Percentiles rank a stretch among this genome's conserved stretches.
phyloP scores from a whole-genome alignment of 2,113 vertebrate species.

The Tyrannus savana region DNA sequence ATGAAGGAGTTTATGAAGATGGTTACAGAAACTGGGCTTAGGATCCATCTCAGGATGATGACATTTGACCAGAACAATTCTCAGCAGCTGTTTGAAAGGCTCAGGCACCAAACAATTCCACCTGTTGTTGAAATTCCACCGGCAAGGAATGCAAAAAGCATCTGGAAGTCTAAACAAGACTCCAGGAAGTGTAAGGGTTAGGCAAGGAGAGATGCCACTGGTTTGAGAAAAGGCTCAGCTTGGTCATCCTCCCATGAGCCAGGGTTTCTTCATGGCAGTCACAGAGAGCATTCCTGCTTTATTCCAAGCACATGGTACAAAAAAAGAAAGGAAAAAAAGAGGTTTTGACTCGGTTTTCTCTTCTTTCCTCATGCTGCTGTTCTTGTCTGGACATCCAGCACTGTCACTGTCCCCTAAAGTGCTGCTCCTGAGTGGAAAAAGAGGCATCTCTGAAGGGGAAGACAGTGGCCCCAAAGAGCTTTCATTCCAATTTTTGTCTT shows the following conservation, averaged over 20 bases:
- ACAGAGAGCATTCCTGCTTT: not conserved
- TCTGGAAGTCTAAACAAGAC: slow-evolving; percentile 15
- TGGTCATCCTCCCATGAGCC: not conserved
- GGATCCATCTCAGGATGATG: not conserved
- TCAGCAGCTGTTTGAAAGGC: slow-evolving; percentile 66
- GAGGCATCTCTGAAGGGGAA: not conserved
- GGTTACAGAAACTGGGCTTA: not conserved
- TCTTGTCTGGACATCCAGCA: not conserved
- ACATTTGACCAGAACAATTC: slow-evolving; percentile 5
- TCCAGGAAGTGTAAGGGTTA: slow-evolving; percentile 12
- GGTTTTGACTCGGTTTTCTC: not conserved
- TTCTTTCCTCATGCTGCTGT: not conserved
- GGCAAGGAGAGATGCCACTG: not conserved
- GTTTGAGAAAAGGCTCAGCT: not conserved
- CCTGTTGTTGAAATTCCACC: slow-evolving; percentile 70
- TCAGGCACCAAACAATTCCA: slow-evolving; percentile 62
- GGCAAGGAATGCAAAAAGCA: slow-evolving; percentile 35
- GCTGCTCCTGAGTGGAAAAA: not conserved
- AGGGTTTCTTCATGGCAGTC: not conserved
- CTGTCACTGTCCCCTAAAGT: not conserved
- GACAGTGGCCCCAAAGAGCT: not conserved
- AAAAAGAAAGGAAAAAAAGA: not conserved
- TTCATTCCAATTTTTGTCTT: not conserved
- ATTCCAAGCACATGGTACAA: not conserved
- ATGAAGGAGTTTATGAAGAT: not conserved